Evolutionary conservation across 2,113 vertebrate species (phyloP).

Genomic region (Ictalurus furcatus): DNA sequence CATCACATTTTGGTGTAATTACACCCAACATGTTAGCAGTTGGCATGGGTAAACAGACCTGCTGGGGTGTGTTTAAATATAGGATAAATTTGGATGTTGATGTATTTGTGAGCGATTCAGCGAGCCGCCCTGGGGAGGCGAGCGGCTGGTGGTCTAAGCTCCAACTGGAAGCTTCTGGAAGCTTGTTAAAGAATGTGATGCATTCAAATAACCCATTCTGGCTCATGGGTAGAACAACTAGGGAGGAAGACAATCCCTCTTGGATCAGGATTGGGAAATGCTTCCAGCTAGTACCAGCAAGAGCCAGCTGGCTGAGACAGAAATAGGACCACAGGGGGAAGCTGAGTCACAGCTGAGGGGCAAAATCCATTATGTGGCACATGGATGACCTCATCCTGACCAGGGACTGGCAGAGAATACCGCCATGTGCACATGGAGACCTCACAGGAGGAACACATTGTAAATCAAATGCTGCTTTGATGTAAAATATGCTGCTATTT

Average conservation of each 20-base stretch:
- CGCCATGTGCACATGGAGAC: background rate
- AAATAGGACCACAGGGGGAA: constrained; percentile 22
- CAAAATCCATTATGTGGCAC: constrained; percentile 12
- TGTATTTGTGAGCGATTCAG: constrained; percentile 16
- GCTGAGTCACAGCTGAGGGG: constrained; percentile 12
- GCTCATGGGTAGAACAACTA: constrained; percentile 24
- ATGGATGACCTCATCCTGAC: constrained; percentile 15
- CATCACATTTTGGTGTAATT: constrained; percentile 36
- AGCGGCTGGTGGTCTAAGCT: constrained; percentile 27
- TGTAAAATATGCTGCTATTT: background rate
- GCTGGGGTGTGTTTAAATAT: constrained; percentile 44
- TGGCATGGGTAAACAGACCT: constrained; percentile 34
- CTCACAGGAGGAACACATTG: background rate
- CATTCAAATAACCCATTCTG: constrained; percentile 39
- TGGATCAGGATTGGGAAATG: constrained; percentile 26
- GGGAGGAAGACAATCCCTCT: constrained; percentile 37
- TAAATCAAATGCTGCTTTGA: background rate
- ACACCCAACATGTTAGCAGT: constrained; percentile 23
- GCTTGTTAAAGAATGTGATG: constrained; percentile 20
- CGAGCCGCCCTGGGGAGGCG: background rate
- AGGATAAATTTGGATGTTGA: constrained; percentile 40
- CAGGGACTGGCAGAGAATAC: background rate
- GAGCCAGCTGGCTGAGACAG: constrained; percentile 37
- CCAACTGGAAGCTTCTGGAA: constrained; percentile 31
- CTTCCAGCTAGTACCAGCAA: constrained; percentile 20